Evolutionary conservation across 2,888 invertebrate genomes (phyloP), one percentile per base, ranked within the genome.

Genomic region (Tolmerus cingulatus): DNA sequence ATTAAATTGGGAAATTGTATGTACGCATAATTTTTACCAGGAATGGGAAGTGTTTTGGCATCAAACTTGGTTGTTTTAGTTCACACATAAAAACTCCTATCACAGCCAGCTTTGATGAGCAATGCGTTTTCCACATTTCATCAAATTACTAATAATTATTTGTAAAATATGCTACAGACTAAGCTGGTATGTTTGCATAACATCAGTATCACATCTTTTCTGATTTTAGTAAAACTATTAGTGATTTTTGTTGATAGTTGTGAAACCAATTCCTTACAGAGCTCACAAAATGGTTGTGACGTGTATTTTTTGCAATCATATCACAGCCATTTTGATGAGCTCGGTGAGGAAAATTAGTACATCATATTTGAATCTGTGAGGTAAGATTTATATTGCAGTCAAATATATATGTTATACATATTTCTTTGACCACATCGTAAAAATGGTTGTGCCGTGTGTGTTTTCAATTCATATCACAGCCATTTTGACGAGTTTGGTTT

Each of bases 31-130:
- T 19, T 57, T 57, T 57, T 7, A 23, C 8, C 14, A 19, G 37
- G 9, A 78, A 74, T 74, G 87, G 87, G 74, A 87, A 87, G 66
- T 87, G 87, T 81, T 87, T 89, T 92, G 92, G 91, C 92, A 92
- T 92, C 92, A 92, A 92, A 92, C 91, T 91, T 91, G 92, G 92
- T 91, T 92, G 92, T 91, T 90, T 90, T 90, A 92, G 91, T 89
- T 84, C 90, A 90, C 90, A 90, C 90, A 90, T 90, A 90, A 40
- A 66, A 66, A 91, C 90, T 90, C 91, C 91, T 92, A 92, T 92
- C 92, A 92, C 92, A 92, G 92, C 92, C 92, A 92, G 92, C 91
- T 92, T 92, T 92, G 92, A 92, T 92, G 92, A 92, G 92, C 92
- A 92, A 91, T 91, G 91, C 91, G 91, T 88, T 89, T 88, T 88